A percentile compares a stretch with the other conserved stretches of the same genome.
Conservation (phyloP, 1,140 invertebrate genomes). For the Homalodisca vitripennis region DNA sequence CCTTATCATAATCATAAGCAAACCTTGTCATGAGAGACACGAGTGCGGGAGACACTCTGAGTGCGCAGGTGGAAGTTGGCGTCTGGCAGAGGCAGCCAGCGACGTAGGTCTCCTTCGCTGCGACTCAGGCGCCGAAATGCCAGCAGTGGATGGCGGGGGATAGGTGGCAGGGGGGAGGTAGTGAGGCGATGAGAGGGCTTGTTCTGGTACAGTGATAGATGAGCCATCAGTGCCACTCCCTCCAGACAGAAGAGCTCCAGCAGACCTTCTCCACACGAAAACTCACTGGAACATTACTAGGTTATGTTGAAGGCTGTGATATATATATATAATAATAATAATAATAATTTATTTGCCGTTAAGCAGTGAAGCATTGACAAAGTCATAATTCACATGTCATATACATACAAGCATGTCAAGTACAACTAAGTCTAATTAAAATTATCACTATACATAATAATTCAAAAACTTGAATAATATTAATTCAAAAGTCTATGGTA, state of each 20-base stretch:
- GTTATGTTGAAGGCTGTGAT: no score
- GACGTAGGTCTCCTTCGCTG: slow-evolving; percentile 53
- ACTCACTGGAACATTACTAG: slow-evolving; percentile 46
- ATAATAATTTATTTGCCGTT: no score
- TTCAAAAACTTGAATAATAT: no score
- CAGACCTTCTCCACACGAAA: slow-evolving; percentile 52
- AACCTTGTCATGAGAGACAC: slow-evolving; percentile 5
- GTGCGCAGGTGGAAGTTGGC: slow-evolving; percentile 36
- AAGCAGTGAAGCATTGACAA: no score
- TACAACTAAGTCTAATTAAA: no score
- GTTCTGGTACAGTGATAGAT: slow-evolving; percentile 26
- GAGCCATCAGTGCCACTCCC: slow-evolving; percentile 41
- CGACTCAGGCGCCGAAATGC: slow-evolving; percentile 49
- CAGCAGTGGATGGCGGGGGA: slow-evolving; percentile 23
- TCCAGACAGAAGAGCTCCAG: slow-evolving; percentile 53
- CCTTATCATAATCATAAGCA: background rate
- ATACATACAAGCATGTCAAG: no score
- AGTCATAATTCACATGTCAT: no score
- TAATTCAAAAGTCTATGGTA: no score
- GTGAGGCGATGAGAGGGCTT: slow-evolving; percentile 29
- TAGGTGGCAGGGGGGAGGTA: slow-evolving; percentile 30
- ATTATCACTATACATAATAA: no score
- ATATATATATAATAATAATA: no score
- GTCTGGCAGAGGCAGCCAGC: slow-evolving; percentile 34
- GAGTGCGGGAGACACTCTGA: slow-evolving; percentile 39